A percentile compares a stretch with the other conserved stretches of the same genome.
phyloP scores from a whole-genome alignment of 2,797 vertebrate species.

The Momotus momota region DNA sequence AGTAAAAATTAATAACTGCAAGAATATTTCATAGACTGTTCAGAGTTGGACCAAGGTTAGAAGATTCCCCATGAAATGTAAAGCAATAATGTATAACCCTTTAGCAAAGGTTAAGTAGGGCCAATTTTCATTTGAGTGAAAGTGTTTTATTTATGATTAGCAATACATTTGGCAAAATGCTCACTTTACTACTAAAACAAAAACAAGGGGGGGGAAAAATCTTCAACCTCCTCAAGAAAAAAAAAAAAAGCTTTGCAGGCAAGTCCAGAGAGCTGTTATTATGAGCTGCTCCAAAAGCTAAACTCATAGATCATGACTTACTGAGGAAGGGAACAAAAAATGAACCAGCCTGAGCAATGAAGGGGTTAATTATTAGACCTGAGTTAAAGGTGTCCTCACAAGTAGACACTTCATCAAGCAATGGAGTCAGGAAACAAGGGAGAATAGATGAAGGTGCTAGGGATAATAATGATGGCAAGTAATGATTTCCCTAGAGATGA shows the following conservation, averaged over 20 bases:
- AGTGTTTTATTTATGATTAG: slow-evolving; percentile 57
- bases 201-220: neutral
- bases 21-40: neutral
- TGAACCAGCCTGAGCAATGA: slow-evolving; percentile 59
- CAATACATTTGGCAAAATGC: slow-evolving; percentile 1
- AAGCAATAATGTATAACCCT: slow-evolving; percentile 1
- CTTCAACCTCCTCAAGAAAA: neutral
- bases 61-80: neutral
- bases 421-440: slow-evolving; percentile 91
- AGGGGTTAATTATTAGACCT: slow-evolving; percentile 85
- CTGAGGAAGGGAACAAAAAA: slow-evolving; percentile 25
- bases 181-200: slow-evolving; percentile 10
- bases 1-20: neutral
- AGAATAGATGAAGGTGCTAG: slow-evolving; percentile 90
- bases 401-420: slow-evolving; percentile 88
- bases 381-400: slow-evolving; percentile 82
- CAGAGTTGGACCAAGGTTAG: neutral
- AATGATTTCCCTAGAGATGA: slow-evolving; percentile 97
- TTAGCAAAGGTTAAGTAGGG: slow-evolving; percentile 43
- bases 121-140: slow-evolving; percentile 42
- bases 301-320: slow-evolving; percentile 32
- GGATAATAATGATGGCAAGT: slow-evolving; percentile 95
- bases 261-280: neutral
- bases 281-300: slow-evolving; percentile 16
- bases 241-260: neutral